phyloP scores from a whole-genome alignment of 2,113 vertebrate genomes.

The Eulemur macaco region DNA sequence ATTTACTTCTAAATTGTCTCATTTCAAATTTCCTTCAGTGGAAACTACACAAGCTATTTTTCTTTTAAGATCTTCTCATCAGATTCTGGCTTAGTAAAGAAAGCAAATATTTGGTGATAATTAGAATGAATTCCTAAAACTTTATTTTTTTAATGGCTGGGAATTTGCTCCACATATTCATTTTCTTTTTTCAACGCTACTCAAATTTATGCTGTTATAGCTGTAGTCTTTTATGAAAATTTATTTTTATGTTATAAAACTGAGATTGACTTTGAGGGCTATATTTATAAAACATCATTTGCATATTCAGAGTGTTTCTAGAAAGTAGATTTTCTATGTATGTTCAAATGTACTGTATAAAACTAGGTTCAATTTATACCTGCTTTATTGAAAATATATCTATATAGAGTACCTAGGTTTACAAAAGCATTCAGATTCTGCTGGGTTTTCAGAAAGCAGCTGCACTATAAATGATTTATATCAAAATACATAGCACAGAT shows the following conservation, averaged over 20 bases:
- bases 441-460: constrained; percentile 8
- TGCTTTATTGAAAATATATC: constrained; percentile 18
- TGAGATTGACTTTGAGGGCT: not conserved
- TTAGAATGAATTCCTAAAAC: not conserved
- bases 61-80: not conserved
- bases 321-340: constrained; percentile 10
- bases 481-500: not conserved
- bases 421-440: not conserved
- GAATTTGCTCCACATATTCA: not conserved
- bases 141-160: not conserved
- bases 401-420: not conserved
- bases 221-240: not conserved
- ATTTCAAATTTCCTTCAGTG: not conserved
- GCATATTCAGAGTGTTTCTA: constrained; percentile 32
- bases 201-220: not conserved
- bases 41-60: not conserved
- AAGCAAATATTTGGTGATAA: not conserved
- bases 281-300: constrained; percentile 52
- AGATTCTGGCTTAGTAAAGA: not conserved
- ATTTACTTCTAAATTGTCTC: not conserved
- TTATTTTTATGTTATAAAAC: not conserved
- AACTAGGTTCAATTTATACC: not conserved
- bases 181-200: not conserved
- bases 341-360: not conserved
- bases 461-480: not conserved